Evolutionary conservation across 2,113 vertebrate genomes (phyloP).

Genomic region (Vicugna pacos): DNA sequence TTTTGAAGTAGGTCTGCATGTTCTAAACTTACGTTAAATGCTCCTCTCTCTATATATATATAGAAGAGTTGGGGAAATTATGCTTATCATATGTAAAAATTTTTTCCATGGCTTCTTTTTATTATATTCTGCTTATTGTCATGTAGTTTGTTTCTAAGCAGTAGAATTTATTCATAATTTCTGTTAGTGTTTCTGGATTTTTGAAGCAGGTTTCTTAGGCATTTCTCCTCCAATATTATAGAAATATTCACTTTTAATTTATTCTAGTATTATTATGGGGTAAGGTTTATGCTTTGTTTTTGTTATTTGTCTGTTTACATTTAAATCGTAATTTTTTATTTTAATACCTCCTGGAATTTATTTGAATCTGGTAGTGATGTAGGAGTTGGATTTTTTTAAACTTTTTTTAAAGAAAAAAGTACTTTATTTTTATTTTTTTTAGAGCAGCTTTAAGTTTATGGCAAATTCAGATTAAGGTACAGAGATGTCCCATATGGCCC

Average conservation of each 20-base stretch:
- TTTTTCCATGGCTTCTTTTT: not conserved
- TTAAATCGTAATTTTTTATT: not conserved
- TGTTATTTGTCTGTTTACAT: not conserved
- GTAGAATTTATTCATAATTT: not conserved
- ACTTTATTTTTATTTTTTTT: not conserved
- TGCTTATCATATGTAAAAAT: not conserved
- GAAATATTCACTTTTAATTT: not conserved
- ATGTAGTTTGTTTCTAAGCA: constrained; percentile 7
- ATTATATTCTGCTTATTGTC: not conserved
- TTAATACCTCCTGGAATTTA: not conserved
- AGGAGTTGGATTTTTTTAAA: not conserved
- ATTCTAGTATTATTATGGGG: not conserved
- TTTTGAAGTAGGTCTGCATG: not conserved
- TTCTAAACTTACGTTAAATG: constrained; percentile 38
- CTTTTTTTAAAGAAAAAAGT: not conserved
- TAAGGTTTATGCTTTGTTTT: not conserved
- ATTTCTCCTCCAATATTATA: not conserved
- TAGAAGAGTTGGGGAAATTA: not conserved
- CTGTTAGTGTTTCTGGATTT: not conserved
- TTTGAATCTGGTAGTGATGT: not conserved
- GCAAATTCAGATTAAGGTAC: not conserved
- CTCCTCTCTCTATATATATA: not conserved
- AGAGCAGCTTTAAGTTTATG: not conserved
- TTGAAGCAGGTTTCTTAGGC: not conserved
- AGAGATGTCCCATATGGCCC: not conserved